Base-by-base conservation (phyloP, 23 tunicate species). In the Oikopleura dioica region DNA sequence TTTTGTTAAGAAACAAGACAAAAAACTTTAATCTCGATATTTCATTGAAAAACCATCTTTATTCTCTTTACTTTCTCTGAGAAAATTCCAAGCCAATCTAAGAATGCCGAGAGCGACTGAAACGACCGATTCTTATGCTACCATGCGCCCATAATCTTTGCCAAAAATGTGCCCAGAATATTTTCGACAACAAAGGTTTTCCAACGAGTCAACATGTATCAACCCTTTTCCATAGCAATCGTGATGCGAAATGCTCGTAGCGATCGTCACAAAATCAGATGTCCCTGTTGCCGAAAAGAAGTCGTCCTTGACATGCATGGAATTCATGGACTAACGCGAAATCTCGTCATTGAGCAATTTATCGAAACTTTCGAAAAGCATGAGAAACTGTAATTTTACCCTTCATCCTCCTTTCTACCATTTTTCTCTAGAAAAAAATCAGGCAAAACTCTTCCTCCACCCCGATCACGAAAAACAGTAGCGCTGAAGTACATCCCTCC, bases 91-190 rank as follows among this genome's bases (percentile, higher is more conserved):
- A n/a, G n/a, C n/a, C n/a, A n/a, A n/a, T n/a, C n/a, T n/a, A n/a
- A n/a, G 32, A 63, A 28, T 63, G 72, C 26, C 72, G 33, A 2
- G 72, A 63, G 72, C 72, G 72, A 2, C 26, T 16, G 29, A 63
- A 63, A 28, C 16, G 26, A 28, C 72, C 72, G 33, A 63, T 63
- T 28, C 33, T 63, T 5, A 63, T 63, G 72, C 33, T 63, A 2
- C 72, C 72, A 63, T 63, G 72, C 26, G 33, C 16, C 16, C 72
- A 63, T 28, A 63, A 63, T 63, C 33, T 63, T 2, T 63, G 72
- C 72, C 72, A 63, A 28, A 63, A 16, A 63, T 63, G 72, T 63
- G 72, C 72, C 72, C 72, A 63, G 33, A 12, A 63, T 63, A 63
- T 63, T 63, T 63, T 12, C 72, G 72, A 63, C 72, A 63, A 63